Evolutionary conservation across 2,888 invertebrate genomes (phyloP), one percentile per base, ranked within the genome.

Genomic region (Clistopyga incitator): DNA sequence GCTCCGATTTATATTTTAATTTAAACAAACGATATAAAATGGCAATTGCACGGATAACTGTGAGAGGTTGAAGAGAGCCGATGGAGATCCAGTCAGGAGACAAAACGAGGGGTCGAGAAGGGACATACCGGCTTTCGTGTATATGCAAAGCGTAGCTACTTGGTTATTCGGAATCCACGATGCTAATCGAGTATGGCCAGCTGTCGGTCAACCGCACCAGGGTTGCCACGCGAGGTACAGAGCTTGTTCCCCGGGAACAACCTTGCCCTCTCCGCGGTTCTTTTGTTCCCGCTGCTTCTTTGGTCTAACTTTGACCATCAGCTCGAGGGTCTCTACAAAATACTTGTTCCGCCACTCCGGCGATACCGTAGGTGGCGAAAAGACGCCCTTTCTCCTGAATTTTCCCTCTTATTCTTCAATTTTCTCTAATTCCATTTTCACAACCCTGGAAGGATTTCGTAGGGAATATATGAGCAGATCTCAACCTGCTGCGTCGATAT

Each of bases 141-240:
- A 78, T 84, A 87, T 88, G 87, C 86, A 88, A 87, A 87, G 70
- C 76, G 82, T 67, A 50, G 56, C 83, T 86, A 81, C 84, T 87
- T 86, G 83, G 79, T 84, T 85, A 87, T 83, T 83, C 83, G 76
- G 68, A 85, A 85, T 85, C 82, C 83, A 71, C 78, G 81, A 88
- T 88, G 87, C 86, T 88, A 87, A 88, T 88, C 88, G 84, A 86
- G 81, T 78, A 84, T 84, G 85, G 67, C 85, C 87, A 87, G 86
- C 87, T 88, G 88, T 86, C 85, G 88, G 82, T 84, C 85, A 86
- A 82, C 81, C 68, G 70, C 8, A 38, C 61, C 47, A 72, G 76
- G 67, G 76, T 76, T 38, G 45, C 65, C 78, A 47, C 20, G 65
- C 61, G 65, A 70, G 64, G 50, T 67, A 20, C 6, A 23, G 61